Evolutionary conservation across 2,113 vertebrate species (phyloP), one percentile per base, ranked within the genome.

Genomic region (Calonectris borealis): DNA sequence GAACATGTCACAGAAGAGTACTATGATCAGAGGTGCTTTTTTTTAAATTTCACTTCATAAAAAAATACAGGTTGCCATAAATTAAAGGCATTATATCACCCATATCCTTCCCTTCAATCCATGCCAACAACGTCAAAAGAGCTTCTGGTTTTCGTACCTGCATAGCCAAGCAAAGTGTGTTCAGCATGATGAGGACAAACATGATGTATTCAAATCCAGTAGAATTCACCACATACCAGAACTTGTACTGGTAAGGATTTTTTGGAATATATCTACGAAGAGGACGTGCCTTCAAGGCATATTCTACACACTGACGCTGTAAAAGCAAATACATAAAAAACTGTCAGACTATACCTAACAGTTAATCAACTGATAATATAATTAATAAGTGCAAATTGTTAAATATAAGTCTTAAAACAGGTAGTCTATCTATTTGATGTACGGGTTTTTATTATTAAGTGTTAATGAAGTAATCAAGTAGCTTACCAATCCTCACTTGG

Each of bases 181-280:
- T 99, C 97, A 99, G 99, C 98, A 99, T 99, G 98, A 99, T 99
- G 98, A 99, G 99, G 94, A 99, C 99, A 97, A 99, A 99, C 99
- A 99, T 99, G 99, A 99, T 99, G 98, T 99, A 99, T 98, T 99
- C 99, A 97, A 99, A 99, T 80, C 98, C 99, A 13, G 99, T 99
- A 94, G 99, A 99, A 98, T 99, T 99, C 96, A 99, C 99, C 99
- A 99, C 99, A 90, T 99, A 99, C 99, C 99, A 99, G 98, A 99
- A 99, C 98, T 99, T 99, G 98, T 99, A 99, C 98, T 99, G 99
- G 98, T 99, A 99, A 13, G 99, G 99, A 94, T 99, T 99, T 98
- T 99, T 99, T 68, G 99, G 99, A 95, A 99, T 99, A 94, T 99
- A 99, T 96, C 99, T 98, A 87, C 99, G 98, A 96, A 99, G 97